Conservation (phyloP, 1,140 invertebrate genomes). For the Drosophila repleta region DNA sequence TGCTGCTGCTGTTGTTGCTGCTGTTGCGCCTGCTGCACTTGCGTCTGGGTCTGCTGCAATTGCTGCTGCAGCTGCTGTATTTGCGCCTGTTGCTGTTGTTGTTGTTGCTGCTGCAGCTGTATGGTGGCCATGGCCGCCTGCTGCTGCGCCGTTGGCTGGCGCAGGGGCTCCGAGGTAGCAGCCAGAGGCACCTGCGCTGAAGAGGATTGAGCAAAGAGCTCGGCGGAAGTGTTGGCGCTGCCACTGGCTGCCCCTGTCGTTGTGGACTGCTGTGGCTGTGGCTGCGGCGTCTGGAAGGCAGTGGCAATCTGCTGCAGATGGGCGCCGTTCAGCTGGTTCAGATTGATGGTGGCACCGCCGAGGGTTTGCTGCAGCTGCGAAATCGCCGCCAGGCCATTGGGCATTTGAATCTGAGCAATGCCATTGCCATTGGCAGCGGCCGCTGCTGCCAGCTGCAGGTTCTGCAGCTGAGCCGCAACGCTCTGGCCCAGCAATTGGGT, state of each 20-base stretch:
- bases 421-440: conserved; percentile 66
- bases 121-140: conserved; percentile 68
- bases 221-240: conserved; percentile 27
- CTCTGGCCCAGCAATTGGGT: conserved; percentile 79
- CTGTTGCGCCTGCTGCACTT: conserved; percentile 70
- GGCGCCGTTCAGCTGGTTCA: conserved; percentile 78
- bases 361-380: conserved; percentile 82
- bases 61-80: conserved; percentile 72
- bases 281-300: conserved; percentile 78
- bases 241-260: conserved; percentile 27
- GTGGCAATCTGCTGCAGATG: conserved; percentile 80
- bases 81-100: conserved; percentile 70
- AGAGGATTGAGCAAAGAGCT: conserved; percentile 71
- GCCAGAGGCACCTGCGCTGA: conserved; percentile 68
- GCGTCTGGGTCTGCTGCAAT: conserved; percentile 65
- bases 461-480: conserved; percentile 78
- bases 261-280: conserved; percentile 41
- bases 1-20: conserved; percentile 44
- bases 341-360: conserved; percentile 75
- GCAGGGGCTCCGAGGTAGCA: conserved; percentile 73
- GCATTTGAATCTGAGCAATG: conserved; percentile 82
- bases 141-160: conserved; percentile 68
- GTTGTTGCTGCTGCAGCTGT: conserved; percentile 74
- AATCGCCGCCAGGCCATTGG: conserved; percentile 77
- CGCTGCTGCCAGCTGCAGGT: conserved; percentile 76